Conservation (phyloP, 1,140 invertebrate genomes). For the Drosophila eugracilis region DNA sequence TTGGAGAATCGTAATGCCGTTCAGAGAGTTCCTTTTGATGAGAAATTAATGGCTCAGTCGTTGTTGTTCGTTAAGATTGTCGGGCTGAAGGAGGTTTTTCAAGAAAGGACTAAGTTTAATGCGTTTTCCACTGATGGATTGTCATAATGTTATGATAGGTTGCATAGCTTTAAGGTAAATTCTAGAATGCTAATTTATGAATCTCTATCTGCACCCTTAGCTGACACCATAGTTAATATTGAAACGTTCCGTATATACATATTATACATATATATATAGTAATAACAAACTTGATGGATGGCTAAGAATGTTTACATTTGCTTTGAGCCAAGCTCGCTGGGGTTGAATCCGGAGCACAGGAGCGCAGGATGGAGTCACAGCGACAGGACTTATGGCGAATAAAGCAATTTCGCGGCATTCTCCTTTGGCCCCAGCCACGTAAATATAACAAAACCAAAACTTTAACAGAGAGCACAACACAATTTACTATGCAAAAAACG, state of each 20-base stretch:
- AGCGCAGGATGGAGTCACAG: background rate
- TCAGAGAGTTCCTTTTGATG: slow-evolving; percentile 66
- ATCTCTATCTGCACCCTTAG: slow-evolving; percentile 32
- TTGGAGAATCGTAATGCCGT: slow-evolving; percentile 18
- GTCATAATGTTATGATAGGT: slow-evolving; percentile 41
- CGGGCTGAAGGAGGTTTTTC: slow-evolving; percentile 1
- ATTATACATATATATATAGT: slow-evolving; percentile 2
- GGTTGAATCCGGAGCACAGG: background rate
- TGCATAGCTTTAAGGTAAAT: slow-evolving; percentile 45
- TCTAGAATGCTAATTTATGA: slow-evolving; percentile 31
- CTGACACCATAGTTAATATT: slow-evolving; percentile 39
- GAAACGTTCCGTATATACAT: slow-evolving; percentile 25
- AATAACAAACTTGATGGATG: slow-evolving; percentile 14
- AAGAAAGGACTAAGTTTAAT: slow-evolving; percentile 28
- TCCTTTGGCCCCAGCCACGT: slow-evolving; percentile 18
- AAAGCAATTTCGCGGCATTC: slow-evolving; percentile 21
- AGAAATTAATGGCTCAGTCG: slow-evolving; percentile 39
- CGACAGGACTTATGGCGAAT: slow-evolving; percentile 1
- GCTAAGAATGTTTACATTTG: slow-evolving; percentile 17
- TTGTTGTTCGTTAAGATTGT: slow-evolving; percentile 8
- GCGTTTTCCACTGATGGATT: slow-evolving; percentile 38
- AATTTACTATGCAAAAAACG: slow-evolving; percentile 56
- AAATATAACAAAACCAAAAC: slow-evolving; percentile 28
- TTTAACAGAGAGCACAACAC: slow-evolving; percentile 30
- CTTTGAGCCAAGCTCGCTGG: slow-evolving; percentile 7